Percentiles rank a stretch among this genome's conserved stretches.
Conservation (phyloP, 1,140 invertebrate species). For the Hetaerina americana region DNA sequence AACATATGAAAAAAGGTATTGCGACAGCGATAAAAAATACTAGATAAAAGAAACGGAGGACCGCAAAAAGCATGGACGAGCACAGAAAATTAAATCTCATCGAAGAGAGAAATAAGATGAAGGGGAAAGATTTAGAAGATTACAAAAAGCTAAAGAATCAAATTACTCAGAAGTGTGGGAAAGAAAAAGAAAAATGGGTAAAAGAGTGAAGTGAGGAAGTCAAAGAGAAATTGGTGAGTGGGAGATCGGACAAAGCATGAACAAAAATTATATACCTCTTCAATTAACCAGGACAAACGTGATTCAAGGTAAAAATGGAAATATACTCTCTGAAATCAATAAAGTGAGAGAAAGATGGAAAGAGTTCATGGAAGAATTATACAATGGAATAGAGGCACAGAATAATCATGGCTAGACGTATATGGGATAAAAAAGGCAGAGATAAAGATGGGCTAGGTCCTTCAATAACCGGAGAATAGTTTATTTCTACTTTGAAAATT, state of each 20-base stretch:
- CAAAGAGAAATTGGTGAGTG: neutral
- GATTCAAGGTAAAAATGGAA: neutral
- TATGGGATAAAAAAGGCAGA: neutral
- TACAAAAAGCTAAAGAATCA: too few species aligned
- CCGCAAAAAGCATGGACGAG: neutral
- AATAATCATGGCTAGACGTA: neutral
- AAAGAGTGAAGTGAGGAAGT: neutral
- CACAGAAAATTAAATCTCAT: neutral
- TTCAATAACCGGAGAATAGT: neutral
- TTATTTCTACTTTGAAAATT: neutral
- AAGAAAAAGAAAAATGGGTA: neutral
- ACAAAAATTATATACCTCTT: too few species aligned
- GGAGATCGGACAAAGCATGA: neutral
- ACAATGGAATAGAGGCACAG: neutral
- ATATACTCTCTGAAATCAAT: neutral
- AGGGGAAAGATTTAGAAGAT: too few species aligned
- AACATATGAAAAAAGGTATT: neutral
- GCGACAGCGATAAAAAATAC: neutral
- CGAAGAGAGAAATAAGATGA: neutral
- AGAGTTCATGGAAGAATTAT: neutral
- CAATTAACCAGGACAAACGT: neutral
- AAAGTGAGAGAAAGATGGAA: neutral
- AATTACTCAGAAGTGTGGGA: too few species aligned
- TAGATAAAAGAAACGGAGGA: too few species aligned
- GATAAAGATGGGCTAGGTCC: neutral